Percentiles rank a stretch among this genome's conserved stretches.
phyloP scores from a whole-genome alignment of 2,797 vertebrate genomes.

The Intellagama lesueurii region DNA sequence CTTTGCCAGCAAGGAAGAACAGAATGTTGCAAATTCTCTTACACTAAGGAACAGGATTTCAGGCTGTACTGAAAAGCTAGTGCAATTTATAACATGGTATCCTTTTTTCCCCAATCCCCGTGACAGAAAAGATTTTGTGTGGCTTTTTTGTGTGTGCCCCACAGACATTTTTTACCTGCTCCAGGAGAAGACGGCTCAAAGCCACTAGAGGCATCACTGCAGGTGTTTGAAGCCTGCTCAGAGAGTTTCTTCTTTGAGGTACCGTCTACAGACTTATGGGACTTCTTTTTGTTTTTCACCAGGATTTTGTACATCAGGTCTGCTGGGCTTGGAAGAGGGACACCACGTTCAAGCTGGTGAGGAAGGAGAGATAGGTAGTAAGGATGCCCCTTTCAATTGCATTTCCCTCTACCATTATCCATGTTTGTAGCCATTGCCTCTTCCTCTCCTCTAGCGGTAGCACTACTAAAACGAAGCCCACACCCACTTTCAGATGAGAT shows the following conservation, averaged over 20 bases:
- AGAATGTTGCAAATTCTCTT: no score
- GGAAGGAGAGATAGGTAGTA: not conserved
- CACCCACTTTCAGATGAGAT: not conserved
- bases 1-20: no score
- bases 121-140: not conserved
- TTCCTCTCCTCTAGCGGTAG: not conserved
- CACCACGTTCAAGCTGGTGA: conserved; percentile 87
- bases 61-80: not conserved
- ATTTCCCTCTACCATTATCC: not conserved
- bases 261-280: conserved; percentile 88
- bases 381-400: not conserved
- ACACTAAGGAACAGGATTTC: no score
- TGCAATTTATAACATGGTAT: not conserved
- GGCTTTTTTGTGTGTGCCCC: not conserved
- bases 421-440: no score
- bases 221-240: conserved; percentile 93
- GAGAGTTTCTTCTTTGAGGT: conserved; percentile 94
- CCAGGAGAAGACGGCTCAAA: conserved; percentile 95
- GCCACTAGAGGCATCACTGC: conserved; percentile 92
- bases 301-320: conserved; percentile 97
- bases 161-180: conserved; percentile 81
- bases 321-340: conserved; percentile 93
- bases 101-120: not conserved
- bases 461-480: not conserved
- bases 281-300: conserved; percentile 99